phyloP scores from a whole-genome alignment of 2,797 vertebrate genomes.

The Chelmon rostratus region DNA sequence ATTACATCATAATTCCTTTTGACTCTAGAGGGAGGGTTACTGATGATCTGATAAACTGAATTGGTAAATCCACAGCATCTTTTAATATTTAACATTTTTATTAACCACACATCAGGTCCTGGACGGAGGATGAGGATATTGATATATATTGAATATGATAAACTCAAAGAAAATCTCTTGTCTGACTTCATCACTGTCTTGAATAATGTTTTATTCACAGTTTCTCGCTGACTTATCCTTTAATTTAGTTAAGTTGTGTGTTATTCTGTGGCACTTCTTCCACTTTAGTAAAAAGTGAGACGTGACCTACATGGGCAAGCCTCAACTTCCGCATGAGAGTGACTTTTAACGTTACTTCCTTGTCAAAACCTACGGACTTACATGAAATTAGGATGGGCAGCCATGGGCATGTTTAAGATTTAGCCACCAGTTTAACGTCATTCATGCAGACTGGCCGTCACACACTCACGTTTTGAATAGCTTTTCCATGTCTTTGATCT shows the following conservation, averaged over 20 bases:
- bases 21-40: not conserved
- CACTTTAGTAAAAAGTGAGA: not conserved
- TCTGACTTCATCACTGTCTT: slow-evolving; percentile 23
- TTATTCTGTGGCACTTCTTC: not conserved
- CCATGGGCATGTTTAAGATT: not conserved
- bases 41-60: not conserved
- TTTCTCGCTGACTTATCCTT: not conserved
- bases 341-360: slow-evolving; percentile 3
- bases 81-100: not conserved
- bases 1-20: not conserved
- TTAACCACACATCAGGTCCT: not conserved
- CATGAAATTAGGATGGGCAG: not conserved
- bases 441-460: no score
- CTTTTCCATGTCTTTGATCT: slow-evolving; percentile 96
- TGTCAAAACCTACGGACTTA: not conserved
- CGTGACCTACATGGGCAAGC: not conserved
- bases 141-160: no score
- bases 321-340: slow-evolving; percentile 43
- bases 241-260: no score
- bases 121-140: not conserved
- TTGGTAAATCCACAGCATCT: not conserved
- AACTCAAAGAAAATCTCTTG: not conserved
- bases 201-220: not conserved
- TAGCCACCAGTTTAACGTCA: no score
- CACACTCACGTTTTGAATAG: slow-evolving; percentile 95